Evolutionary conservation across 1,140 invertebrate species (phyloP).

Genomic region (Patella vulgata): DNA sequence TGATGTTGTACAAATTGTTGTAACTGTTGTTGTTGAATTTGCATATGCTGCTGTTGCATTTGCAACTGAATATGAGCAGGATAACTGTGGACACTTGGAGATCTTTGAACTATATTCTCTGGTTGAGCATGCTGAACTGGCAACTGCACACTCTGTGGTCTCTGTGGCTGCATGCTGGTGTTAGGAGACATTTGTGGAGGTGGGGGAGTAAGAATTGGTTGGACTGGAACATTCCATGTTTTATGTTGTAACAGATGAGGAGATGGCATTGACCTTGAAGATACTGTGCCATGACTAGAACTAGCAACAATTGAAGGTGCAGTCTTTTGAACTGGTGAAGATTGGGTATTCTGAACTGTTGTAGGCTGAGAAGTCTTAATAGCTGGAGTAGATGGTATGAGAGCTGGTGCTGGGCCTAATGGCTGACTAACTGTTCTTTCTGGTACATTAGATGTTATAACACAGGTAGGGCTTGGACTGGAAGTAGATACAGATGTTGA

Average conservation of each 20-base stretch:
- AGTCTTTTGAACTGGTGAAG: not conserved
- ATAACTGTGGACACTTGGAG: conserved; percentile 42
- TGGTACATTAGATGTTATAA: no score
- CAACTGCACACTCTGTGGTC: conserved; percentile 24
- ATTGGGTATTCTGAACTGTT: conserved; percentile 5
- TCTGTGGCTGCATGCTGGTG: conserved; percentile 20
- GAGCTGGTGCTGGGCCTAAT: conserved; percentile 7
- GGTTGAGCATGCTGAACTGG: conserved; percentile 12
- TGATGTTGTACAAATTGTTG: conserved; percentile 30
- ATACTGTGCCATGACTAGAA: conserved; percentile 12
- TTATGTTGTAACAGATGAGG: not conserved
- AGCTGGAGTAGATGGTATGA: not conserved
- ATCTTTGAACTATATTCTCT: conserved; percentile 26
- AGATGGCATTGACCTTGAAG: conserved; percentile 9
- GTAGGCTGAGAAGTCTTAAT: conserved; percentile 12
- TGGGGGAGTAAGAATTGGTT: conserved; percentile 4
- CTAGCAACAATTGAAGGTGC: conserved; percentile 6
- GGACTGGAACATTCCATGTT: conserved; percentile 1
- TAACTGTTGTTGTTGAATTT: conserved; percentile 13
- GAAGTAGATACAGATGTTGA: no score
- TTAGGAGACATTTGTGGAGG: conserved; percentile 6
- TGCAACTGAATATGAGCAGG: conserved; percentile 20
- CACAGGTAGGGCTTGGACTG: no score
- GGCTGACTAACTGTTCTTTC: not conserved
- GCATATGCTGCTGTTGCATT: conserved; percentile 21